A percentile compares a stretch with the other conserved stretches of the same genome.
These are phyloP conservation scores for Scomberomorus guttatus DNA, from an alignment of 2,797 vertebrate genomes.

Conservation along the genomic window DNA sequence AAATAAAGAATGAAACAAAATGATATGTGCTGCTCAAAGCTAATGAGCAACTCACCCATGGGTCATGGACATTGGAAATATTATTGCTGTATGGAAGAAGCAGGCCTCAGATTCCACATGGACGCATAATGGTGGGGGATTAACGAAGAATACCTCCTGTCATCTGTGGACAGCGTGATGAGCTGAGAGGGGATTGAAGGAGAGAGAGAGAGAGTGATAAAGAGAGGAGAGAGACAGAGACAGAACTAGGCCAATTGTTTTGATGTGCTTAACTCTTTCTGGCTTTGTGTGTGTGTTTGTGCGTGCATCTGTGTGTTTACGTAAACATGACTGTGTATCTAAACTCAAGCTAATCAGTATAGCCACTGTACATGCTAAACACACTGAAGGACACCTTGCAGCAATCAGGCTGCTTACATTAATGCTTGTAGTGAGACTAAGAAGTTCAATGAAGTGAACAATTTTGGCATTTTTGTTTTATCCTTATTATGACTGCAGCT, in stretches of 20 bases:
- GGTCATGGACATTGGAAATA: conserved; percentile 79
- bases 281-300: conserved; percentile 45
- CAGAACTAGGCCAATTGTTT: conserved; percentile 84
- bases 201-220: conserved; percentile 73
- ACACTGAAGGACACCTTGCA: background rate
- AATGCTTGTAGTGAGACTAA: background rate
- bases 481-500: background rate
- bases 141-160: conserved; percentile 82
- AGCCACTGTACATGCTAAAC: background rate
- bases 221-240: conserved; percentile 70
- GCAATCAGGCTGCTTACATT: background rate
- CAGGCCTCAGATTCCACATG: conserved; percentile 71
- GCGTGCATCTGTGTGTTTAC: conserved; percentile 36
- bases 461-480: background rate
- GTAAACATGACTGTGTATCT: conserved; percentile 26
- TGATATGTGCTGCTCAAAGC: conserved; percentile 64
- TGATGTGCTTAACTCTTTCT: conserved; percentile 71
- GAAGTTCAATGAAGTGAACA: background rate
- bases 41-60: conserved; percentile 76
- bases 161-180: conserved; percentile 76
- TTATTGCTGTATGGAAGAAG: conserved; percentile 71
- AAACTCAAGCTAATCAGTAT: conserved; percentile 1
- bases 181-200: conserved; percentile 76
- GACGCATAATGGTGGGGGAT: conserved; percentile 79
- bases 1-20: conserved; percentile 63